A percentile compares a stretch with the other conserved stretches of the same genome.
phyloP scores from a whole-genome alignment of 2,888 invertebrate genomes.

The Cyclophora albipunctata region DNA sequence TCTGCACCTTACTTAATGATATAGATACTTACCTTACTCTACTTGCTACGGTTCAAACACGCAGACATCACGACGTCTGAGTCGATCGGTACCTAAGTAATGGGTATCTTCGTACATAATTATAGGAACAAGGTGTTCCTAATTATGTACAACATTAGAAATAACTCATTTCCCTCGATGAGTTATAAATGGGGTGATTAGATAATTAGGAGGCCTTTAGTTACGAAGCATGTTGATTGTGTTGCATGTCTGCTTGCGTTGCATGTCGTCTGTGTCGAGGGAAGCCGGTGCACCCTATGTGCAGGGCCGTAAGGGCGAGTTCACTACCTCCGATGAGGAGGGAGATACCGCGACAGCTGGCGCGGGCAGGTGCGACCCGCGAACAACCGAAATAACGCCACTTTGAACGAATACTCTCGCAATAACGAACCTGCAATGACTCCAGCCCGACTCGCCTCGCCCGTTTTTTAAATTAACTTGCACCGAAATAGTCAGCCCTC shows the following conservation, averaged over 20 bases:
- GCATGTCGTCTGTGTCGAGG: conserved; percentile 26
- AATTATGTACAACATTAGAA: no score
- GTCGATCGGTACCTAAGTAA: no score
- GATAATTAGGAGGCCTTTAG: conserved; percentile 2
- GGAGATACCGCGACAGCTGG: conserved; percentile 58
- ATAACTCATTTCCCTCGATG: no score
- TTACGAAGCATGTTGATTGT: conserved; percentile 16
- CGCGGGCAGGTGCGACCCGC: conserved; percentile 52
- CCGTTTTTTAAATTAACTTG: conserved; percentile 7
- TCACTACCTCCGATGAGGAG: conserved; percentile 35
- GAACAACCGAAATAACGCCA: conserved; percentile 21
- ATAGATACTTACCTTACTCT: no score
- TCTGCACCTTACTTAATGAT: no score
- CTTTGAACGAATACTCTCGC: conserved; percentile 2
- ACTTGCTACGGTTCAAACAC: no score
- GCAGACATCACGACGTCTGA: no score
- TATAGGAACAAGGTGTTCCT: no score
- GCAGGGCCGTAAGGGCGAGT: conserved; percentile 31
- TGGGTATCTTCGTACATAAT: background rate
- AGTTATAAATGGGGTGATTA: background rate
- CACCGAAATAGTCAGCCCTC: conserved; percentile 11
- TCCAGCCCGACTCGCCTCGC: conserved; percentile 10
- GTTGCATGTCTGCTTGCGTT: conserved; percentile 22
- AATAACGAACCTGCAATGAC: conserved; percentile 6
- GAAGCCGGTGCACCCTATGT: conserved; percentile 24